Evolutionary conservation across 2,113 vertebrate genomes (phyloP).

Genomic region (Cinclus mexicanus): DNA sequence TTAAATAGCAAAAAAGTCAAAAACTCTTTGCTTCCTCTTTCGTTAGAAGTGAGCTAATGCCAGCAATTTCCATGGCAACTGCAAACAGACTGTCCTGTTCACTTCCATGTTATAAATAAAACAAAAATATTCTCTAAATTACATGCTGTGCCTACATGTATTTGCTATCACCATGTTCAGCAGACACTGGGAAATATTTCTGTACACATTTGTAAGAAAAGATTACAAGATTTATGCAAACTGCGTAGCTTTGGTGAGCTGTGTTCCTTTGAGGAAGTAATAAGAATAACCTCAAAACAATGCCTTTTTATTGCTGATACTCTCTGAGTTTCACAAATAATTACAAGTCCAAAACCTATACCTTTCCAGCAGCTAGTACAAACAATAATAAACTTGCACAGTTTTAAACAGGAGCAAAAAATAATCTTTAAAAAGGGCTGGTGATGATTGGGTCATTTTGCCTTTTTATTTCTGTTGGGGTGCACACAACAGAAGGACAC

Average conservation of each 20-base stretch:
- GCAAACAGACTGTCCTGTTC: slow-evolving; percentile 64
- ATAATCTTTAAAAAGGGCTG: not conserved
- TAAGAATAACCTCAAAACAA: slow-evolving; percentile 35
- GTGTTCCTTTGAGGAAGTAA: slow-evolving; percentile 30
- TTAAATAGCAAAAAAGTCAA: slow-evolving; percentile 59
- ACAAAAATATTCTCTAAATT: slow-evolving; percentile 68
- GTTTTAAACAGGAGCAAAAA: not conserved
- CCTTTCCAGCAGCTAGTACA: not conserved
- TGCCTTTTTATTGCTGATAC: not conserved
- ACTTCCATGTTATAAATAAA: slow-evolving; percentile 65
- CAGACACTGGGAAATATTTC: slow-evolving; percentile 40
- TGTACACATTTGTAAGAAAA: slow-evolving; percentile 37
- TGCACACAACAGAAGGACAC: not conserved
- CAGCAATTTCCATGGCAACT: slow-evolving; percentile 67
- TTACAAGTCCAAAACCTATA: not conserved
- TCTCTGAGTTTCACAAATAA: not conserved
- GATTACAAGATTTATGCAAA: slow-evolving; percentile 43
- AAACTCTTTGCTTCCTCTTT: slow-evolving; percentile 50
- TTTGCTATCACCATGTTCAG: slow-evolving; percentile 62
- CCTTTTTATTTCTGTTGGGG: not conserved
- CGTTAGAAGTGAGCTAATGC: slow-evolving; percentile 53
- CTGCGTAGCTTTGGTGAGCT: not conserved
- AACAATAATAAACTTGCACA: not conserved
- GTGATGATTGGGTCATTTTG: not conserved
- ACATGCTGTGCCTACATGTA: slow-evolving; percentile 49